These are phyloP conservation scores for Mobula hypostoma DNA, from an alignment of 2,113 vertebrate genomes.

Conservation along the genomic window DNA sequence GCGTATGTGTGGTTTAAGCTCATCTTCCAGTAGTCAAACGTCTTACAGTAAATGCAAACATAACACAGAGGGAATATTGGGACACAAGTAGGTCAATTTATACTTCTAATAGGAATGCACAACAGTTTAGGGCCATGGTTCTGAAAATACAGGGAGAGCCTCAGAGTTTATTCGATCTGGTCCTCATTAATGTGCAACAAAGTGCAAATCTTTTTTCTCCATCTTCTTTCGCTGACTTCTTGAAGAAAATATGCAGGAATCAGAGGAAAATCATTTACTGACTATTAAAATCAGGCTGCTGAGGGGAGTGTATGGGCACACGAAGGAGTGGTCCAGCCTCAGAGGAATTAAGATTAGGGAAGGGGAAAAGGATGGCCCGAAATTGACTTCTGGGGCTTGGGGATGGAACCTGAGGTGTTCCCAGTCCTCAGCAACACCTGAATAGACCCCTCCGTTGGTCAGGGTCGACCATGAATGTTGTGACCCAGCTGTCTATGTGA, in stretches of 20 bases:
- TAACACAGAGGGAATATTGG: neutral
- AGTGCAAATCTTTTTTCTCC: too few relatives aligned
- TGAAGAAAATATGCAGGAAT: neutral
- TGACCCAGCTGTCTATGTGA: too few relatives aligned
- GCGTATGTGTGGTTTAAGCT: neutral
- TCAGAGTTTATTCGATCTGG: neutral
- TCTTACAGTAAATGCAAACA: neutral
- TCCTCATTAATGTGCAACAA: neutral
- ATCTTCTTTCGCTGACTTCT: neutral
- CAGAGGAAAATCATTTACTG: too few relatives aligned
- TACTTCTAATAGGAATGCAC: neutral
- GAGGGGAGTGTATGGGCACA: too few relatives aligned
- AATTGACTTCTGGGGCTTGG: neutral
- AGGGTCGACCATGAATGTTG: too few relatives aligned
- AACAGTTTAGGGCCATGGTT: neutral
- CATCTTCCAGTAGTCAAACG: neutral
- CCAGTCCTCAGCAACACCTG: neutral
- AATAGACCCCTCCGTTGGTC: too few relatives aligned
- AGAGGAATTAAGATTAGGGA: neutral
- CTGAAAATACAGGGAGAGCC: neutral
- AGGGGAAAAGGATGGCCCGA: neutral
- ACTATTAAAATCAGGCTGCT: neutral
- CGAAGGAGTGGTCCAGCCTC: too few relatives aligned
- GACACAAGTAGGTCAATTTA: neutral
- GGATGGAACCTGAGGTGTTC: neutral